phyloP scores from a whole-genome alignment of 2,113 vertebrate genomes.

The Trogon melanurus region DNA sequence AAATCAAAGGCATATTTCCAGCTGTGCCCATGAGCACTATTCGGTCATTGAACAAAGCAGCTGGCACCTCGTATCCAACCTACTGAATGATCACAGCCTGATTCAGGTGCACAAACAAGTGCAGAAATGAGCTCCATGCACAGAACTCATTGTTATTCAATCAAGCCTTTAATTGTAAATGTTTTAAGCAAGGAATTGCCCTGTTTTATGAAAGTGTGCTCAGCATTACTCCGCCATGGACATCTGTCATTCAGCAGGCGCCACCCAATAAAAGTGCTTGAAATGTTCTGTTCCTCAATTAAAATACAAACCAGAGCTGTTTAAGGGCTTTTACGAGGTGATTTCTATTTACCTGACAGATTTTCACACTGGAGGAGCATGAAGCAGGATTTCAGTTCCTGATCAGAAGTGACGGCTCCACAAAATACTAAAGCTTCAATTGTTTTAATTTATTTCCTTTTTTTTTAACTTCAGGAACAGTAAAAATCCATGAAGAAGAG shows the following conservation, averaged over 20 bases:
- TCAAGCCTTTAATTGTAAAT: conserved; percentile 60
- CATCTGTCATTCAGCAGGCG: conserved; percentile 72
- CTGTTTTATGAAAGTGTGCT: conserved; percentile 65
- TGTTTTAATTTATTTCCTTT: background rate
- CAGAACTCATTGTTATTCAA: conserved; percentile 56
- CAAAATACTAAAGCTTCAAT: background rate
- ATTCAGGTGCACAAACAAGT: conserved; percentile 60
- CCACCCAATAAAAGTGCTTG: conserved; percentile 69
- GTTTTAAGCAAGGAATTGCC: conserved; percentile 60
- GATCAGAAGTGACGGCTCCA: conserved; percentile 13
- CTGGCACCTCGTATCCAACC: conserved; percentile 45
- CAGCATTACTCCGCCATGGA: conserved; percentile 12
- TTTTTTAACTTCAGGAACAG: background rate
- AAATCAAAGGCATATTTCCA: conserved; percentile 70
- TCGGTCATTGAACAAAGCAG: conserved; percentile 51
- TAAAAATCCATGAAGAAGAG: background rate
- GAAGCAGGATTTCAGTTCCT: conserved; percentile 44
- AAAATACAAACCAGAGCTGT: conserved; percentile 71
- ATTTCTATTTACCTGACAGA: conserved; percentile 71
- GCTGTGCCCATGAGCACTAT: conserved; percentile 35
- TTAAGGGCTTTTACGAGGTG: conserved; percentile 64
- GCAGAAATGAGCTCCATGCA: conserved; percentile 43
- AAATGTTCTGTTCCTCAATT: conserved; percentile 72
- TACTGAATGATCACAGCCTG: conserved; percentile 12
- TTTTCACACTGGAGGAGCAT: conserved; percentile 47